These are phyloP conservation scores for Muscicapa adusta DNA, from an alignment of 2,113 vertebrate genomes.

Conservation along the genomic window DNA sequence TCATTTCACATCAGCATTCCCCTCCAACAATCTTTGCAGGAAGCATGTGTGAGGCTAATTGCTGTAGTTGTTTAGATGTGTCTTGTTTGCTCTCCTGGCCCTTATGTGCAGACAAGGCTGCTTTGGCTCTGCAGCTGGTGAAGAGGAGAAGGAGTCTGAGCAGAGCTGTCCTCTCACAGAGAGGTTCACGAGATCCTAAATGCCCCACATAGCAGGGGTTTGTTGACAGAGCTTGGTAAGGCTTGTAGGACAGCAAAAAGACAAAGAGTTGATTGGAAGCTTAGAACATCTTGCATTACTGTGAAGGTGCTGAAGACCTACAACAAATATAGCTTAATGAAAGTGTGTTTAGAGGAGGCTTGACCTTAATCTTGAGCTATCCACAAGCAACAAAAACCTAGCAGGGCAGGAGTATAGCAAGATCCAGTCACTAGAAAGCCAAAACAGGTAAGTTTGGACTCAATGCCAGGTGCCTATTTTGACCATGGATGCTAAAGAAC, in stretches of 20 bases:
- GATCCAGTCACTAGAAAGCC: background rate
- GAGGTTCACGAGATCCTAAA: background rate
- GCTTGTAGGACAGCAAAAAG: background rate
- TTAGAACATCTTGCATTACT: background rate
- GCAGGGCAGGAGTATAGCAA: background rate
- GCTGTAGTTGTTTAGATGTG: background rate
- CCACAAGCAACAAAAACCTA: background rate
- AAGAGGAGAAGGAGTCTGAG: background rate
- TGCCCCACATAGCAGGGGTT: accelerated
- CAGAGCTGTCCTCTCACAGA: background rate
- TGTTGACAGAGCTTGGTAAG: background rate
- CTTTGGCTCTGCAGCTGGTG: background rate
- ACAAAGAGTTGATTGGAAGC: background rate
- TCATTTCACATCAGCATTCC: background rate
- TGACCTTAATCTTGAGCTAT: background rate
- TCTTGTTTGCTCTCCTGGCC: background rate
- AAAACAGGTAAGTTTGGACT: background rate
- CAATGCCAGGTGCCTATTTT: background rate
- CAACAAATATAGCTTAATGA: background rate
- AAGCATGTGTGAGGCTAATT: background rate
- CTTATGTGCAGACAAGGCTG: background rate
- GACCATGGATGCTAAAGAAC: background rate
- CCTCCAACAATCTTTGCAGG: background rate
- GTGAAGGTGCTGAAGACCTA: background rate
- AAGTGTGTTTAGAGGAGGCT: background rate